A percentile compares a stretch with the other conserved stretches of the same genome.
phyloP scores from a whole-genome alignment of 2,888 invertebrate species.

The Chydorus sphaericus region DNA sequence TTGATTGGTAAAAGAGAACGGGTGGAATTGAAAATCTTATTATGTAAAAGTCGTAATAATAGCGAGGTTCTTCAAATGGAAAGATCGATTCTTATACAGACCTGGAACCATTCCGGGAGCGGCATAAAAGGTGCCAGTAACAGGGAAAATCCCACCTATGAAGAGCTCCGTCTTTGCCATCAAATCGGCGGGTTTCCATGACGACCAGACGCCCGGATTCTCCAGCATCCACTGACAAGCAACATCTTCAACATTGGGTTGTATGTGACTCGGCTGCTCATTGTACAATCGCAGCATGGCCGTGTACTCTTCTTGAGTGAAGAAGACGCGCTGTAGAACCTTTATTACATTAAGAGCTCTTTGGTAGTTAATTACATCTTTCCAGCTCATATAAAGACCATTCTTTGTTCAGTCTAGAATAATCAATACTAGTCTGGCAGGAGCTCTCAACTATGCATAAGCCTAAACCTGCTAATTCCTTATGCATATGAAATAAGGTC shows the following conservation, averaged over 20 bases:
- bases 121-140: conserved; percentile 41
- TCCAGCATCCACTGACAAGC: conserved; percentile 52
- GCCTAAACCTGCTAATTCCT: too few species aligned
- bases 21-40: not conserved
- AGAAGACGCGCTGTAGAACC: conserved; percentile 35
- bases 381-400: too few species aligned
- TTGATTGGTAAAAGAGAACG: too few species aligned
- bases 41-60: not conserved
- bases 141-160: conserved; percentile 56
- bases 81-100: conserved; percentile 21
- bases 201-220: conserved; percentile 32
- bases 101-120: conserved; percentile 42
- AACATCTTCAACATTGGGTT: conserved; percentile 28
- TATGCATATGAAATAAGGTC: too few species aligned
- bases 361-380: too few species aligned
- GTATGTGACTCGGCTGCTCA: conserved; percentile 10
- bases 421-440: too few species aligned
- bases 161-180: conserved; percentile 33
- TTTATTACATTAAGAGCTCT: too few species aligned
- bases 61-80: not conserved
- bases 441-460: too few species aligned
- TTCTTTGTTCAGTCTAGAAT: too few species aligned
- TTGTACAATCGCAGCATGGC: conserved; percentile 32
- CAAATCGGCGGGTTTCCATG: conserved; percentile 30
- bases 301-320: conserved; percentile 38